These are phyloP conservation scores for Druon quercuslanigerum DNA, from an alignment of 1,140 invertebrate species.

Conservation along the genomic window DNA sequence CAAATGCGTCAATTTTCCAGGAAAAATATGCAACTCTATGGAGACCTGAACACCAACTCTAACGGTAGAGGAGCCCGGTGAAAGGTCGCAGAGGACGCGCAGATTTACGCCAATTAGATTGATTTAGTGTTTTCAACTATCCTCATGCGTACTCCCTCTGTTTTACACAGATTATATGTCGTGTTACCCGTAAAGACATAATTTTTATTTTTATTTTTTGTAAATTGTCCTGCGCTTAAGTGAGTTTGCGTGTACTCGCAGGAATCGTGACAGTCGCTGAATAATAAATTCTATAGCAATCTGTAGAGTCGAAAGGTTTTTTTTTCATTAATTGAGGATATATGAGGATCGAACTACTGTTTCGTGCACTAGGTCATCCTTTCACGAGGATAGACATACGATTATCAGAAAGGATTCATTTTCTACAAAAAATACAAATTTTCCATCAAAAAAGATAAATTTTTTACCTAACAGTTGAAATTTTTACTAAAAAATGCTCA, in stretches of 20 bases:
- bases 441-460: no score
- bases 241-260: not conserved
- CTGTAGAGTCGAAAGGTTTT: no score
- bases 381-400: no score
- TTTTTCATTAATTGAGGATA: no score
- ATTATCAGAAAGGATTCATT: no score
- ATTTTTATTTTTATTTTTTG: no score
- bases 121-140: constrained; percentile 52
- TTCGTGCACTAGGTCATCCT: no score
- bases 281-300: not conserved
- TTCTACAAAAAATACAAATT: no score
- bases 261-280: not conserved
- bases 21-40: not conserved
- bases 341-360: no score
- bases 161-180: not conserved
- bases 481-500: no score
- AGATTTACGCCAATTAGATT: constrained; percentile 64
- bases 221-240: not conserved
- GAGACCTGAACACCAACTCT: constrained; percentile 35
- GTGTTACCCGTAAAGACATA: not conserved
- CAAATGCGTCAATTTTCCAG: not conserved
- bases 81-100: constrained; percentile 54
- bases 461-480: no score
- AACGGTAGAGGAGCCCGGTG: constrained; percentile 59
- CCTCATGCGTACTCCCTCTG: not conserved